A percentile compares a stretch with the other conserved stretches of the same genome.
Conservation (phyloP, 2,113 vertebrate species). For the Noctilio leporinus region DNA sequence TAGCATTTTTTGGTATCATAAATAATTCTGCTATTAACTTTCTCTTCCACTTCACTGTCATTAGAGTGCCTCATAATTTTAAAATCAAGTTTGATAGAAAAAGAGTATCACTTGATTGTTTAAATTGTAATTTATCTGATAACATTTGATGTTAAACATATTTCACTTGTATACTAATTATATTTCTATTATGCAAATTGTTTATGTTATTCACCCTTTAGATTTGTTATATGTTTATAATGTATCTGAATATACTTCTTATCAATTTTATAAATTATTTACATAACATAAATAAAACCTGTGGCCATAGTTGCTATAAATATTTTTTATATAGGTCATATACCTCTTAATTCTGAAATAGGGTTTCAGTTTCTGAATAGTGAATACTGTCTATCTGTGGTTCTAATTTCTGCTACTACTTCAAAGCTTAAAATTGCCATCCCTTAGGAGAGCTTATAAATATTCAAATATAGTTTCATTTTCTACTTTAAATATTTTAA, state of each 20-base stretch:
- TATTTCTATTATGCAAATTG: background rate
- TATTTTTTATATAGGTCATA: background rate
- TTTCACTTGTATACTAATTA: background rate
- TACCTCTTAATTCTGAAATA: background rate
- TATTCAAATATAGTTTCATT: slow-evolving; percentile 7
- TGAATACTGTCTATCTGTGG: background rate
- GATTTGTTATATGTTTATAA: background rate
- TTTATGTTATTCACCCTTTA: background rate
- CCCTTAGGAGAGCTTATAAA: background rate
- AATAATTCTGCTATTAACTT: background rate
- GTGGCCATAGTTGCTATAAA: background rate
- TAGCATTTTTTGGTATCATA: background rate
- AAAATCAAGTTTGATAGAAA: background rate
- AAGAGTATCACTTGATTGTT: background rate
- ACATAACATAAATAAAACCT: background rate
- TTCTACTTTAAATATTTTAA: slow-evolving; percentile 5
- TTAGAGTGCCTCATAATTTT: background rate
- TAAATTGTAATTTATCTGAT: background rate
- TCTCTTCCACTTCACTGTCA: background rate
- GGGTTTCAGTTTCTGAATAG: background rate
- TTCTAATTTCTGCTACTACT: slow-evolving; percentile 8
- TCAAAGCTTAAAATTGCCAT: background rate
- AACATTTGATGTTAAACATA: background rate
- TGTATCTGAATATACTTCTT: slow-evolving; percentile 1
- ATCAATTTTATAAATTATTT: background rate